phyloP scores from a whole-genome alignment of 1,140 invertebrate species.

The Ceratosolen fusciceps region DNA sequence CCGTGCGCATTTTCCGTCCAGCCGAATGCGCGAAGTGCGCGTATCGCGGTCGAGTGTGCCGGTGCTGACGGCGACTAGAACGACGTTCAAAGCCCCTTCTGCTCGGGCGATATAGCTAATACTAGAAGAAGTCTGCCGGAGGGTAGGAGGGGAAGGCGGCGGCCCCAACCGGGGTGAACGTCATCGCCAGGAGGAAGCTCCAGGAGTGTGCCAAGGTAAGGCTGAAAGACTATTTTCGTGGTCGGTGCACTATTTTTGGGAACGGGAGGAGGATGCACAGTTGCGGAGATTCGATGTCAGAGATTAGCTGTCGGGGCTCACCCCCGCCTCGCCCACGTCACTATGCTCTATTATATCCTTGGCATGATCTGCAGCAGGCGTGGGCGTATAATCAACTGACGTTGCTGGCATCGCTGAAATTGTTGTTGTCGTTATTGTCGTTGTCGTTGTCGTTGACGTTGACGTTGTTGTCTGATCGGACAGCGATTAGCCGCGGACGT shows the following conservation, averaged over 20 bases:
- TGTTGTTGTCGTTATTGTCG: no score
- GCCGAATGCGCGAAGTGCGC: neutral
- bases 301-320: neutral
- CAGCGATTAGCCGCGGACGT: no score
- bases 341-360: no score
- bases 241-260: neutral
- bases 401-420: no score
- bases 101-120: neutral
- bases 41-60: neutral
- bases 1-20: slow-evolving; percentile 24
- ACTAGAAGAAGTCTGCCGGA: slow-evolving; percentile 16
- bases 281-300: slow-evolving; percentile 34
- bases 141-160: slow-evolving; percentile 28
- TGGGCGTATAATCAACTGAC: no score
- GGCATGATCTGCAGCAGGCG: no score
- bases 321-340: slow-evolving; percentile 16
- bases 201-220: slow-evolving; percentile 25
- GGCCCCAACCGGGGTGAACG: slow-evolving; percentile 30
- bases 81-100: neutral
- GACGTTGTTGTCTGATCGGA: no score
- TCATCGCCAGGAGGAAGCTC: slow-evolving; percentile 21
- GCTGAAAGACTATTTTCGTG: neutral
- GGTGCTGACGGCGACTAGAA: neutral
- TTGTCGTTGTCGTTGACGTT: no score
- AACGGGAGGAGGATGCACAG: slow-evolving; percentile 12